Conservation (phyloP, 2,113 vertebrate species). For the Cranoglanis bouderius region DNA sequence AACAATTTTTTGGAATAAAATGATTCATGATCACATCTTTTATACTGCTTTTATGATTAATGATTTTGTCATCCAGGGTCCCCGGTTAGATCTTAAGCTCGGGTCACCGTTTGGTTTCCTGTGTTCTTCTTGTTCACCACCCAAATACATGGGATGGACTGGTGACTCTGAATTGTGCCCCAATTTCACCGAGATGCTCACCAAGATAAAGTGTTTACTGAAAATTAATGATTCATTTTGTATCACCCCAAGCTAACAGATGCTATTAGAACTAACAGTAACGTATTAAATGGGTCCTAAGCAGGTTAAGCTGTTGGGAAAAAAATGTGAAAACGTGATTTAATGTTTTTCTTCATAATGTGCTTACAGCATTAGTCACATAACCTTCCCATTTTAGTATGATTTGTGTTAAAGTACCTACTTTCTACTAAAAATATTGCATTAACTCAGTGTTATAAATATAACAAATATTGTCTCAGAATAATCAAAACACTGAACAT, state of each 20-base stretch:
- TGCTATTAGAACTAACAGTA: not conserved
- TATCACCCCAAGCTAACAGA: not conserved
- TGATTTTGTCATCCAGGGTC: not conserved
- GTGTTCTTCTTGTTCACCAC: not conserved
- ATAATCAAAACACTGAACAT: not conserved
- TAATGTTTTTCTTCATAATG: not conserved
- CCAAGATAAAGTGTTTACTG: not conserved
- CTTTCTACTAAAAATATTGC: not conserved
- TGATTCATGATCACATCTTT: not conserved
- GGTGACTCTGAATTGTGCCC: not conserved
- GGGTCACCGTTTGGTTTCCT: not conserved
- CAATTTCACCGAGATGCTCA: not conserved
- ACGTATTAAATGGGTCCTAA: not conserved
- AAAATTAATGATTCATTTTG: not conserved
- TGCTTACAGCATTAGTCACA: not conserved
- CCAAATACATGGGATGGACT: not conserved
- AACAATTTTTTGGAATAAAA: not conserved
- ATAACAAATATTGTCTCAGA: not conserved
- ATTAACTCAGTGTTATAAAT: not conserved
- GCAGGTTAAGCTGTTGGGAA: not conserved
- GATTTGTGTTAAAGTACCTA: not conserved
- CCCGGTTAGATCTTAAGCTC: not conserved
- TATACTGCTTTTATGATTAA: slow-evolving; percentile 27
- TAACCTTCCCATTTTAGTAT: not conserved
- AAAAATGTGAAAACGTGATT: not conserved